Base-by-base conservation (phyloP, 64 coral and sea anemone species). In the Catalaphyllia jardinei region DNA sequence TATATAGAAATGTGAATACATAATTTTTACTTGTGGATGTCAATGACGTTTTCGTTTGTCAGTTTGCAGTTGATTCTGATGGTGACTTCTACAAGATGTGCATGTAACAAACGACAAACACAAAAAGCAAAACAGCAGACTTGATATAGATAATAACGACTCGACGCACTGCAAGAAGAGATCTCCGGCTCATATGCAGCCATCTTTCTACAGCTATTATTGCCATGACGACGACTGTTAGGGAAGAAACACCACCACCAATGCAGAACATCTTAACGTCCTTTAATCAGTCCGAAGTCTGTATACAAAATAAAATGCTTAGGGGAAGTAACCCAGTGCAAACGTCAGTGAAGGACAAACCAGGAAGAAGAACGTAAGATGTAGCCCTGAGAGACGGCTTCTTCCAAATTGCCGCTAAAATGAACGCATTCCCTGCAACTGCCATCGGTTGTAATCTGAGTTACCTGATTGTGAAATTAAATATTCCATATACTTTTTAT, bases 351-450 rank as follows among this genome's bases (percentile, higher is more conserved):
- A 75, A 39, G 4, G 35, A 33, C 35, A 35, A 75, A 13, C 73
- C 73, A 75, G 73, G 33, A 75, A 42, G 18, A 75, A 75, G 73
- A 38, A 75, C 73, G 22, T 75, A 9, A 2, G 73, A 75, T 75
- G 73, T 33, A 35, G 73, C 42, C 35, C 73, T 75, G 3, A 75
- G 73, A 17, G 73, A 38, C 30, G 73, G 73, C 13, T 75, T 75
- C 19, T 31, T 75, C 73, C 73, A 75, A 42, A 75, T 42, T 49
- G 73, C 73, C 8, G 73, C 73, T 31, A 75, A 46, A 46, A 75
- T 46, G 1, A 75, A 42, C 13, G 15, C 29, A 75, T 75, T 75
- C 9, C 31, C 73, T 42, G 16, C 35, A 13, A 46, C 31, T 75
- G 73, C 17, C 73, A 75, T 75, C 31, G 73, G 73, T n/a, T n/a